Base-by-base conservation (phyloP, 2,888 invertebrate species). In the Drosophila pseudotalamancana region DNA sequence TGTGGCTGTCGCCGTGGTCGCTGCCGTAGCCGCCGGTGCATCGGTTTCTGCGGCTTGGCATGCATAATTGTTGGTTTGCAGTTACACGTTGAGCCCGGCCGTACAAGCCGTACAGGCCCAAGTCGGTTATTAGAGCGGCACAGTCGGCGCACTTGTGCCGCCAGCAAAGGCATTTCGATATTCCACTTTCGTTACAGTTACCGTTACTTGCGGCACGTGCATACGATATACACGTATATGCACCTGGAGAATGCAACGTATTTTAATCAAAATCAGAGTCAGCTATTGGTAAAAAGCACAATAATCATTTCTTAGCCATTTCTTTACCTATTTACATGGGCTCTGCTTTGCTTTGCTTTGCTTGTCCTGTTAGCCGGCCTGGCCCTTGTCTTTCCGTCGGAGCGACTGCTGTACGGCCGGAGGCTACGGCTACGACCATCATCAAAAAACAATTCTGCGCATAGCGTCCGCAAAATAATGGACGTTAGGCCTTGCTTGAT, bases 1-100 rank as follows among this genome's bases (percentile, higher is more conserved):
- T 76, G 69, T 68, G 76, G 72, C 67, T 65, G 72, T 57, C 75
- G 55, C 56, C 66, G 51, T 18, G 35, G 43, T 51, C 34, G 32
- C 32, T 54, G 53, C 43, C 46, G 56, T 62, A 45, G 68, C 55
- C 49, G 32, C 34, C 72, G 74, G 60, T 66, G 80, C 86, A 83
- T 70, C 72, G 83, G 81, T 77, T 86, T 68, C 67, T 83, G 87
- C 60, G 86, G 84, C 78, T 76, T 77, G 77, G 77, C 83, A 83
- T 82, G 83, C 82, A 82, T 83, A 82, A 82, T 82, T 82, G 86
- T 83, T 83, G 86, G 84, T 80, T 83, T 83, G 78, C 77, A 86
- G 83, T 85, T 85, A 77, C 86, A 86, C 70, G 72, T 78, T 59
- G 60, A 60, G 31, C 57, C n/a, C n/a, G n/a, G n/a, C n/a, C n/a